A percentile compares a stretch with the other conserved stretches of the same genome.
phyloP scores from a whole-genome alignment of 2,797 vertebrate genomes.

The Onychomys leucogaster region DNA sequence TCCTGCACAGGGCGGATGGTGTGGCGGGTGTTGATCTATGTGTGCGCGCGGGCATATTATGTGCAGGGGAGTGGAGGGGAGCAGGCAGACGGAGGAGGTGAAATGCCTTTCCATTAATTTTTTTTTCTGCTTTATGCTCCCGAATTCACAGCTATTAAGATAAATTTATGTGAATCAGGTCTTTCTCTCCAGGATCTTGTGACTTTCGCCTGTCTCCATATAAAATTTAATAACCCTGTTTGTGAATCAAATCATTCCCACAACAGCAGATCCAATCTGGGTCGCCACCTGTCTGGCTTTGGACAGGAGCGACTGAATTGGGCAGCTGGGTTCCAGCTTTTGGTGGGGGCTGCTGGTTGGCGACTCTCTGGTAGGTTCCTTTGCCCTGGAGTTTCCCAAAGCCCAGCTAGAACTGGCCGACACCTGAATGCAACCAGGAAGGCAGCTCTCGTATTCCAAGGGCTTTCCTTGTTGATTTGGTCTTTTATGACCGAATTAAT shows the following conservation, averaged over 20 bases:
- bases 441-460: not conserved
- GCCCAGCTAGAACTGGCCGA: not conserved
- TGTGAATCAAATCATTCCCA: constrained; percentile 89
- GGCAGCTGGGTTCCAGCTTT: constrained; percentile 81
- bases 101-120: constrained; percentile 87
- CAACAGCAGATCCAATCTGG: constrained; percentile 89
- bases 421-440: not conserved
- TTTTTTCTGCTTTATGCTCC: constrained; percentile 85
- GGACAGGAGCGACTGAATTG: constrained; percentile 76
- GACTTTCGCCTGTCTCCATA: constrained; percentile 87
- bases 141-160: constrained; percentile 85
- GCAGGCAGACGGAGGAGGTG: constrained; percentile 73
- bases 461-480: constrained; percentile 42
- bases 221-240: constrained; percentile 91
- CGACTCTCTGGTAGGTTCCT: constrained; percentile 51
- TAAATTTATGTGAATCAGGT: constrained; percentile 87
- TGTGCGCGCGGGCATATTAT: constrained; percentile 42
- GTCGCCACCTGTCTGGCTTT: constrained; percentile 89
- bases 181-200: constrained; percentile 87
- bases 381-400: constrained; percentile 64
- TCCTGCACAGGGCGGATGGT: constrained; percentile 63
- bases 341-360: constrained; percentile 61
- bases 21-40: constrained; percentile 43
- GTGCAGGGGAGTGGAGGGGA: constrained; percentile 3
- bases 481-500: constrained; percentile 62